A percentile compares a stretch with the other conserved stretches of the same genome.
phyloP scores from a whole-genome alignment of 2,113 vertebrate species.

The Phylloscopus trochilus region DNA sequence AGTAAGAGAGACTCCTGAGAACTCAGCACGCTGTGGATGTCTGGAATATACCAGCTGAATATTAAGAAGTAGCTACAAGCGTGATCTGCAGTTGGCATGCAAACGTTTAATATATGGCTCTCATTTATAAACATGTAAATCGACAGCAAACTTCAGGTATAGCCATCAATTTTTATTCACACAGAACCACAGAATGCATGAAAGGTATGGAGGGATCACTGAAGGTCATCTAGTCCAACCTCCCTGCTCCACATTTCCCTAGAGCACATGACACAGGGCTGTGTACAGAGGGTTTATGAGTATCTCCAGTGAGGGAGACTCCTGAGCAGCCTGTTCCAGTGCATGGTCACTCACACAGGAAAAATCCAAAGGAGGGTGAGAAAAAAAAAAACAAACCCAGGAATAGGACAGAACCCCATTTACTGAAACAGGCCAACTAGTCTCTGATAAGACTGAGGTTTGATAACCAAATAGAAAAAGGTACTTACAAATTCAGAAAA shows the following conservation, averaged over 20 bases:
- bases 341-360: not conserved
- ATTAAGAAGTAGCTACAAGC: not conserved
- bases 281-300: accelerated
- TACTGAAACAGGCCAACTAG: not conserved
- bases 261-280: not conserved
- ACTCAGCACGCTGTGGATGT: not conserved
- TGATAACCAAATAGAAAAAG: not conserved
- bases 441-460: not conserved
- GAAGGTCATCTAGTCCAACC: not conserved
- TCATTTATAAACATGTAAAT: not conserved
- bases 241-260: not conserved
- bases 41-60: not conserved
- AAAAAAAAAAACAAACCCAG: not conserved
- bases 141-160: not conserved
- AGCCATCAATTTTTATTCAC: not conserved
- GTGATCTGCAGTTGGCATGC: not conserved
- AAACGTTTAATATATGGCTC: not conserved
- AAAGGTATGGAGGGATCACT: not conserved
- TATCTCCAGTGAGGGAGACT: not conserved
- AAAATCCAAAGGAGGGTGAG: not conserved
- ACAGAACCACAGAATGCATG: not conserved
- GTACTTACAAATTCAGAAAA: not conserved
- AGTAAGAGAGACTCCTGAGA: not conserved
- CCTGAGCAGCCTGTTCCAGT: not conserved
- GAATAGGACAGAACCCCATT: not conserved